These are phyloP conservation scores for Dicaeum eximium DNA, from an alignment of 2,113 vertebrate genomes.

Conservation along the genomic window DNA sequence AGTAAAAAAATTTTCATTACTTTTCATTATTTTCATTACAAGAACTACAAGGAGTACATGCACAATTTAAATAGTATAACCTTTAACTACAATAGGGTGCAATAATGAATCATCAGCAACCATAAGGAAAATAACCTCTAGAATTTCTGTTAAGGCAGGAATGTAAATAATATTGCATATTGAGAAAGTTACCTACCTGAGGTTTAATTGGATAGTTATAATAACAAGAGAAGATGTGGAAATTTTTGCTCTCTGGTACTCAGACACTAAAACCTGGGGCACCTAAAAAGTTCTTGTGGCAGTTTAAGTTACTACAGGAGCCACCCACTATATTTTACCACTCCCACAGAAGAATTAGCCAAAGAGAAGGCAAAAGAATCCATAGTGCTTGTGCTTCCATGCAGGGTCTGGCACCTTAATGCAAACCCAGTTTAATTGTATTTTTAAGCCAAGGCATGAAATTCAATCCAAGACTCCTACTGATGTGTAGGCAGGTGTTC, in stretches of 20 bases:
- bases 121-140: not conserved
- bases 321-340: not conserved
- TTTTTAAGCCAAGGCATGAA: not conserved
- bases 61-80: not conserved
- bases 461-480: not conserved
- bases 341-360: not conserved
- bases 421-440: not conserved
- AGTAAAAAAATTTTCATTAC: not conserved
- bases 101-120: not conserved
- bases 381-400: accelerated
- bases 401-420: not conserved
- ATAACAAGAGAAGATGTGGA: not conserved
- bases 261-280: not conserved
- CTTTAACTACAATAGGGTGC: not conserved
- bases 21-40: not conserved
- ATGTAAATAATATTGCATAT: not conserved
- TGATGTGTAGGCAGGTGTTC: not conserved
- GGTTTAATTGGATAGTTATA: not conserved
- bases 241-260: not conserved
- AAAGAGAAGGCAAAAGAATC: not conserved
- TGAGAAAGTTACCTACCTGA: not conserved
- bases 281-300: not conserved
- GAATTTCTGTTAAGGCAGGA: not conserved
- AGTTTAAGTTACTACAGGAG: not conserved
- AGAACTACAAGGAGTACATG: not conserved